Conservation (phyloP, 2,888 invertebrate species). For the Thymelicus acteon region DNA sequence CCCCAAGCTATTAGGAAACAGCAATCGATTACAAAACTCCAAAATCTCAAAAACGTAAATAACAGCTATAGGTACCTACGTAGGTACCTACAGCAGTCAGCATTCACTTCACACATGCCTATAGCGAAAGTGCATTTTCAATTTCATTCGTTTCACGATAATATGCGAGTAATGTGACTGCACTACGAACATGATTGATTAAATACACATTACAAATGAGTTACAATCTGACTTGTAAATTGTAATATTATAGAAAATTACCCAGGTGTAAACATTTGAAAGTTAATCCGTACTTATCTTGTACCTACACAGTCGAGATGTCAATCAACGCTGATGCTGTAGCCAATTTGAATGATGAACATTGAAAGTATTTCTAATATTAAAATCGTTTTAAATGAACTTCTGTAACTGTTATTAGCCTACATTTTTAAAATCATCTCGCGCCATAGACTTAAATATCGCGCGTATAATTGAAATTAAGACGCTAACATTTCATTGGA, state of each 20-base stretch:
- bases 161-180: constrained; percentile 31
- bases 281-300: constrained; percentile 16
- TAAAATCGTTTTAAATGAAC: too few species aligned
- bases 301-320: neutral
- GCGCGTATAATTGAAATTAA: too few species aligned
- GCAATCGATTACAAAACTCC: too few species aligned
- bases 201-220: constrained; percentile 27
- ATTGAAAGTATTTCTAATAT: too few species aligned
- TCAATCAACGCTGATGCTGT: neutral
- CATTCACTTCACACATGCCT: neutral
- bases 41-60: neutral
- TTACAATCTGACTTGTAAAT: constrained; percentile 12
- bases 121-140: constrained; percentile 30
- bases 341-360: neutral
- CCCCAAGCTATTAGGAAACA: too few species aligned
- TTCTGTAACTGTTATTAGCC: too few species aligned
- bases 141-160: constrained; percentile 36
- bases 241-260: constrained; percentile 30
- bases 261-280: constrained; percentile 20
- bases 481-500: too few species aligned
- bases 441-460: too few species aligned
- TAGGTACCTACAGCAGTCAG: too few species aligned
- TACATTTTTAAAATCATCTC: too few species aligned
- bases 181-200: constrained; percentile 32
- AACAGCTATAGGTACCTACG: neutral